Evolutionary conservation across 2,888 invertebrate species (phyloP), one percentile per base, ranked within the genome.

Genomic region (Nomada flava): DNA sequence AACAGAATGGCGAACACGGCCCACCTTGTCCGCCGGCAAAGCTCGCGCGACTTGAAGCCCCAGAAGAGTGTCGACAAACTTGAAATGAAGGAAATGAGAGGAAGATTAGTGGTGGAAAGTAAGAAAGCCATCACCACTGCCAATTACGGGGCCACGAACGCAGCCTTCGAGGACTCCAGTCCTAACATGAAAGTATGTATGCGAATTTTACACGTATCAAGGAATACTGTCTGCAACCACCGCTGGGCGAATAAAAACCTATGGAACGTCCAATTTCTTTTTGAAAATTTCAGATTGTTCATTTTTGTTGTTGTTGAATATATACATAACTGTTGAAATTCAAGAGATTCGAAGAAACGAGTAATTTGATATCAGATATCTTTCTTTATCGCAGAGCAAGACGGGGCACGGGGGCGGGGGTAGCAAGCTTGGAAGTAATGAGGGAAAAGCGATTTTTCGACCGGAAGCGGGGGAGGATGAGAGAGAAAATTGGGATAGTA

Each of bases 401-500:
- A 67, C 84, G 68, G 89, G 82, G 60, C 89, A 84, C 69, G 88
- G 81, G 65, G 84, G 85, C 59, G 88, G 79, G 15, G 63, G 88
- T 76, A 96, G 96, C 90, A 96, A 96, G 92, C 95, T 95, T 44
- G 95, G 95, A 70, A 96, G 96, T n/a, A 95, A 94, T 3, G 96
- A 96, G 89, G 96, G 96, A 2, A 96, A 95, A 88, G 95, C 94
- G 1, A 95, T 94, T 26, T 95, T 96, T 84, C 96, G 96, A 83
- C 96, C 96, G 2, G 97, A 96, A 92, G 94, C 94, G 52, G 96
- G 96, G 26, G 97, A 96, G 86, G 96, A 95, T 55, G 97, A 97
- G 88, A 95, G 98, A 60, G 98, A 98, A 93, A 97, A 97, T 64
- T 98, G 98, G 98, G 98, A 98, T 93, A 98, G 97, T 93, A 98